A percentile compares a stretch with the other conserved stretches of the same genome.
These are phyloP conservation scores for Apis cerana DNA, from an alignment of 1,140 invertebrate species.

Conservation along the genomic window DNA sequence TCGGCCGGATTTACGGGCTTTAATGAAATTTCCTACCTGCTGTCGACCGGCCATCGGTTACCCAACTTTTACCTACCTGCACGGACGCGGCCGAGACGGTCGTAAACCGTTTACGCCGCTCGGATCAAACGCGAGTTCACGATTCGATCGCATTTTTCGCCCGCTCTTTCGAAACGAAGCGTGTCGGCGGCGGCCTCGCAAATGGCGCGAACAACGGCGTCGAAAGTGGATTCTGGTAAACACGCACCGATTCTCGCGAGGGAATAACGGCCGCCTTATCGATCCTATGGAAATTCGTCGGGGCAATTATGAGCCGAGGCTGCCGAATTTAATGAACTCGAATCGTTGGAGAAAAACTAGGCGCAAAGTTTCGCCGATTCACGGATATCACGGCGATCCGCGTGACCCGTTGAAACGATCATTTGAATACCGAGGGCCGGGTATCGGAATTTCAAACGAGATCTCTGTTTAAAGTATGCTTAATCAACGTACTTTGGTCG, in stretches of 20 bases:
- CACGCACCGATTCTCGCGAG: no score
- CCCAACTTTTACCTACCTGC: not conserved
- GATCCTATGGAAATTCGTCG: slow-evolving; percentile 15
- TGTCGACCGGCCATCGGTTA: not conserved
- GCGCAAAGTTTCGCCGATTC: not conserved
- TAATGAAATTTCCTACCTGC: slow-evolving; percentile 19
- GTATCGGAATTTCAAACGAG: slow-evolving; percentile 39
- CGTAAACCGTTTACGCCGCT: not conserved
- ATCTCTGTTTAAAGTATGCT: slow-evolving; percentile 52
- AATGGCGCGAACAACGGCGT: slow-evolving; percentile 21
- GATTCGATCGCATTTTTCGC: not conserved
- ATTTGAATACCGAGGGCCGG: slow-evolving; percentile 40
- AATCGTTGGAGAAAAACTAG: no score
- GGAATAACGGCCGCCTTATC: no score
- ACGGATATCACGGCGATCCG: not conserved
- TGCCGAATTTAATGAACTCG: not conserved
- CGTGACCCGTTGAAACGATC: slow-evolving; percentile 29
- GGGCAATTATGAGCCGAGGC: not conserved
- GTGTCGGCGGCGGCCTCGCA: no score
- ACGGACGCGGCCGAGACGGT: not conserved
- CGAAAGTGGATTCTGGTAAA: slow-evolving; percentile 4
- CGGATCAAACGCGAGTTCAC: no score
- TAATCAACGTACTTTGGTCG: slow-evolving; percentile 54
- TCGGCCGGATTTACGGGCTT: slow-evolving; percentile 38
- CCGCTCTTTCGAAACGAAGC: not conserved